These are phyloP conservation scores for Rhincodon typus DNA, from an alignment of 2,797 vertebrate genomes.

Conservation along the genomic window DNA sequence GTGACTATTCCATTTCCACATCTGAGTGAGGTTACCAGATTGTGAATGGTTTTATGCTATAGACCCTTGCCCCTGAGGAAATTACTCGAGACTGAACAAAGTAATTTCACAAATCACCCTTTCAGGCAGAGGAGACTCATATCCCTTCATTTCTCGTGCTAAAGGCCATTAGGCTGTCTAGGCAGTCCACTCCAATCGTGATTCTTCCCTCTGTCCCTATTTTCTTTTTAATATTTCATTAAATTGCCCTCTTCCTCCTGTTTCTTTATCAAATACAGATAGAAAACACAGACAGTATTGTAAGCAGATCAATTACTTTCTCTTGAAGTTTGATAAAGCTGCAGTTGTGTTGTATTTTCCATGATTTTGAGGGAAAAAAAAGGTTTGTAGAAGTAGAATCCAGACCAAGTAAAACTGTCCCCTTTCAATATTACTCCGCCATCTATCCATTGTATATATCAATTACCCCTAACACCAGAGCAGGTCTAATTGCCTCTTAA, in stretches of 20 bases:
- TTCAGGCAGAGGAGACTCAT: neutral
- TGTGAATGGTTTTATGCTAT: neutral
- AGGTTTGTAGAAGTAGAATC: neutral
- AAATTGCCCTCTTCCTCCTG: neutral
- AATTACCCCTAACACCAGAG: neutral
- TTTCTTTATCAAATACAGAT: neutral
- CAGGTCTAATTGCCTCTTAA: neutral
- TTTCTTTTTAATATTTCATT: neutral
- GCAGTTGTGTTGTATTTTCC: neutral
- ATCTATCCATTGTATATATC: neutral
- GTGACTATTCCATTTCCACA: neutral
- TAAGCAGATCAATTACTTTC: neutral
- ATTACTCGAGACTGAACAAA: neutral
- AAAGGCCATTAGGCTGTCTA: neutral
- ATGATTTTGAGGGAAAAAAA: too few relatives aligned
- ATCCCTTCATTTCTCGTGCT: neutral
- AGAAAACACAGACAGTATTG: neutral
- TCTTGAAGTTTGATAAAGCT: neutral
- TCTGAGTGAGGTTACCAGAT: neutral
- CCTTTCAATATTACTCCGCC: neutral
- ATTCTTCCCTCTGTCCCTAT: neutral
- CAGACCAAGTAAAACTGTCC: neutral
- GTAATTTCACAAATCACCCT: neutral
- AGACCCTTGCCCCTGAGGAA: neutral
- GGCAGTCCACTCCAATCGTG: too few relatives aligned